phyloP scores from a whole-genome alignment of 2,113 vertebrate genomes.

The Leptodactylus fuscus region DNA sequence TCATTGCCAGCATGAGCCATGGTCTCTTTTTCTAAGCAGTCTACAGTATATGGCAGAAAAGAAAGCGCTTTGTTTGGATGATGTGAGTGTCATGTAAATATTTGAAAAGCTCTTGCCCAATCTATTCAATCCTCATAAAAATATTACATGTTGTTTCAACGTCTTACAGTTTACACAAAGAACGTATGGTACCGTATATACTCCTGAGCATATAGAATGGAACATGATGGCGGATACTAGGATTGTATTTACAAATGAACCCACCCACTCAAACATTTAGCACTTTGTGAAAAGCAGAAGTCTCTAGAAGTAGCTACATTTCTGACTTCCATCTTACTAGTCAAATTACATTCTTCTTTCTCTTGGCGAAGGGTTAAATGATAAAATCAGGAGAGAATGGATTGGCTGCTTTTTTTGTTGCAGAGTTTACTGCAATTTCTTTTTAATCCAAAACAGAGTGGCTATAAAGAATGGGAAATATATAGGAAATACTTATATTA shows the following conservation, averaged over 20 bases:
- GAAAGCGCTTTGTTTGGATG: neutral
- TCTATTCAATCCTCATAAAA: neutral
- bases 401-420: too few relatives aligned
- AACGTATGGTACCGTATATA: neutral
- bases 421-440: too few relatives aligned
- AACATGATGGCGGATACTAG: neutral
- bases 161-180: neutral
- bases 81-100: conserved; percentile 3
- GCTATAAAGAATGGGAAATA: too few relatives aligned
- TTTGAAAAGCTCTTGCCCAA: neutral
- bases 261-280: neutral
- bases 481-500: too few relatives aligned
- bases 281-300: neutral
- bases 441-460: too few relatives aligned
- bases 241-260: neutral
- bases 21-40: neutral
- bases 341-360: neutral
- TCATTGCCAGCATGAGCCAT: neutral
- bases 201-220: neutral
- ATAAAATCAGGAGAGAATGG: neutral
- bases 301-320: neutral
- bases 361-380: neutral
- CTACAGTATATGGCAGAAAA: neutral
- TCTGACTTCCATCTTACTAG: neutral
- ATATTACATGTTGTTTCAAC: neutral